Base-by-base conservation (phyloP, 2,888 invertebrate genomes). In the Spisula solida region DNA sequence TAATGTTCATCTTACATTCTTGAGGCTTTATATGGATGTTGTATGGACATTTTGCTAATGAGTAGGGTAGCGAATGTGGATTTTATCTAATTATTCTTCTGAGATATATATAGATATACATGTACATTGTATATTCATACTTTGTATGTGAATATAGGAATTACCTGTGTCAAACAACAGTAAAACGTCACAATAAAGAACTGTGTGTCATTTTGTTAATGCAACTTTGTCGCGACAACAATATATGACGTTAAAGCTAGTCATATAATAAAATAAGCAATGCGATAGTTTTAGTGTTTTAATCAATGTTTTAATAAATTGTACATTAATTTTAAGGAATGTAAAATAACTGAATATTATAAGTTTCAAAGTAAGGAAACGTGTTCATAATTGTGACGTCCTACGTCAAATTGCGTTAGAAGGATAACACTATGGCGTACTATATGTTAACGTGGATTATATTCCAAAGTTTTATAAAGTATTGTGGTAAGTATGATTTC, bases 401-500 rank as follows among this genome's bases (percentile, higher is more conserved):
- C 6, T 66, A n/a, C n/a, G 60, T 25, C n/a, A 66, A 66, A 66
- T 25, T 25, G 12, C 20, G 12, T 8, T 34, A 16, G 34, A 78
- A 25, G 12, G 6, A 25, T 5, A 25, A 51, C n/a, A 80, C 2
- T 41, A 80, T 80, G 80, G 14, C 47, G 12, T 25, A 80, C 4
- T 80, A 51, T n/a, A 8, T 80, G 80, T 48, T 20, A 1, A n/a
- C 25, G 10, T 47, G 80, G 80, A 48, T 80, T 80, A 47, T 47
- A n/a, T 47, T 80, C 5, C n/a, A 48, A 29, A 25, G 48, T 80
- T n/a, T 47, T 1, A 12, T 48, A 20, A 47, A 1, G 8, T 41
- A 34, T n/a, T 80, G 80, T 25, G 51, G 51, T 80, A 75, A 75
- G 75, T 75, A 75, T 75, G 60, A 51, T 41, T 41, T 41, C 2